Conservation (phyloP, 1,140 invertebrate genomes). For the Heliconius nattereri region DNA sequence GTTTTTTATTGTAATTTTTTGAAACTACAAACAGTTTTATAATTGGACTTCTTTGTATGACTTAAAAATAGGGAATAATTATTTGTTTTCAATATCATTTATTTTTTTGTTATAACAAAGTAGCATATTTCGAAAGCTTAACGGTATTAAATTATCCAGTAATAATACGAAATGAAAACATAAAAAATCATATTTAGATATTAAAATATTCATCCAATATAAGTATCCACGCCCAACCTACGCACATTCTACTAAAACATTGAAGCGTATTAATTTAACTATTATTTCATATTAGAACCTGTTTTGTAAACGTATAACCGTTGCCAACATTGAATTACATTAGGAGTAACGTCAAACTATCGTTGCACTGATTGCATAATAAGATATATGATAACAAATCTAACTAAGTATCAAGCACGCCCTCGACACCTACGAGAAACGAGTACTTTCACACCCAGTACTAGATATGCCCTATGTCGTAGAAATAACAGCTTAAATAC, state of each 20-base stretch:
- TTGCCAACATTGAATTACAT: not conserved
- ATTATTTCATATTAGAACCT: slow-evolving; percentile 1
- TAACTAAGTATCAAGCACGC: slow-evolving; percentile 11
- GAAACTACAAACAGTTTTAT: not conserved
- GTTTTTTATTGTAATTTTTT: not conserved
- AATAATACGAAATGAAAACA: too few species aligned
- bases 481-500: not conserved
- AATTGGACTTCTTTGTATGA: too few species aligned
- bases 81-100: too few species aligned
- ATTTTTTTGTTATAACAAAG: too few species aligned
- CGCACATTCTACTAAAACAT: not conserved
- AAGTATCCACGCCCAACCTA: not conserved
- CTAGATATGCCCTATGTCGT: not conserved
- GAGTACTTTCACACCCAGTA: slow-evolving; percentile 30
- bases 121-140: too few species aligned
- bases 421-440: slow-evolving; percentile 33
- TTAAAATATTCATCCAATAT: not conserved
- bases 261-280: not conserved
- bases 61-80: too few species aligned
- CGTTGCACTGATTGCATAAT: slow-evolving; percentile 16
- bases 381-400: slow-evolving; percentile 28
- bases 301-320: not conserved
- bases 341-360: slow-evolving; percentile 1
- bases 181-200: not conserved
- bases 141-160: too few species aligned